Conservation (phyloP, 2,113 vertebrate species). For the Xiphophorus maculatus region DNA sequence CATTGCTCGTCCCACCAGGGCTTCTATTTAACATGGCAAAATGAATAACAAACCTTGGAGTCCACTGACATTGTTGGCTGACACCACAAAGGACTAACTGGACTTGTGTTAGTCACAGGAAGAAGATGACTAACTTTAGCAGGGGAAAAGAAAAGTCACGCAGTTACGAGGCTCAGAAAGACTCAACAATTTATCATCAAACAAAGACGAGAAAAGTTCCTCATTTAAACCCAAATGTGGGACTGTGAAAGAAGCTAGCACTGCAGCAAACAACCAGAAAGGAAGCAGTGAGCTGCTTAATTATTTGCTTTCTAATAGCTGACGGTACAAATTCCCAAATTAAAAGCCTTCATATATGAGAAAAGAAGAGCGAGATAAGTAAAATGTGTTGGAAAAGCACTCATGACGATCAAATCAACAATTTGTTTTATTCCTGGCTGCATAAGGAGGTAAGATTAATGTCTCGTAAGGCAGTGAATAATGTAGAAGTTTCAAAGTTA, state of each 20-base stretch:
- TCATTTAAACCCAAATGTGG: slow-evolving; percentile 22
- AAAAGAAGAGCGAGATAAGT: slow-evolving; percentile 18
- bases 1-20: slow-evolving; percentile 22
- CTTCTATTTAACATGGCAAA: slow-evolving; percentile 4
- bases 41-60: slow-evolving; percentile 4
- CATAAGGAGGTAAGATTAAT: slow-evolving; percentile 48
- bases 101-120: neutral
- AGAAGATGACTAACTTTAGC: neutral
- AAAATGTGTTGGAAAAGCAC: slow-evolving; percentile 21
- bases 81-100: neutral
- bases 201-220: neutral
- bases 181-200: neutral
- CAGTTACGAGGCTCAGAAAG: neutral
- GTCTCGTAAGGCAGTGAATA: slow-evolving; percentile 43
- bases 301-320: slow-evolving; percentile 24
- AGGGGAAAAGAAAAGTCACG: slow-evolving; percentile 3
- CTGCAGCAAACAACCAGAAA: slow-evolving; percentile 48
- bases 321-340: slow-evolving; percentile 36
- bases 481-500: slow-evolving; percentile 34
- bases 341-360: slow-evolving; percentile 21
- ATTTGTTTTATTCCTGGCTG: slow-evolving; percentile 16
- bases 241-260: slow-evolving; percentile 40
- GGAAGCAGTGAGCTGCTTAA: slow-evolving; percentile 35
- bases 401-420: neutral
- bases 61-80: neutral